These are phyloP conservation scores for Eucera pruinosa DNA, from an alignment of 2,888 invertebrate genomes.

Conservation along the genomic window DNA sequence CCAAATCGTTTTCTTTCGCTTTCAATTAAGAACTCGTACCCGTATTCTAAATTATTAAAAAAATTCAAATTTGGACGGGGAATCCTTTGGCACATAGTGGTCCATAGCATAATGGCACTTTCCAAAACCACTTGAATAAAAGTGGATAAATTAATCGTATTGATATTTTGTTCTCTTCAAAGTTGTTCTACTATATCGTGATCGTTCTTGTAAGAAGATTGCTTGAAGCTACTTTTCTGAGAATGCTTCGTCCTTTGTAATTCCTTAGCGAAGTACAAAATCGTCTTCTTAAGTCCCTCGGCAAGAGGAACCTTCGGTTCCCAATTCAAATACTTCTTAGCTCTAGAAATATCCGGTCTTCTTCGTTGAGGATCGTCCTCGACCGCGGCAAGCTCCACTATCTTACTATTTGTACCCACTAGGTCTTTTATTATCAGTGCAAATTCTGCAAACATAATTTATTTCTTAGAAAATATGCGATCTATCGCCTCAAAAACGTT, in stretches of 20 bases:
- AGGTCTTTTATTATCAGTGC: slow-evolving; percentile 93
- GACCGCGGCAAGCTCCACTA: slow-evolving; percentile 93
- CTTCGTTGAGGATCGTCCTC: slow-evolving; percentile 98
- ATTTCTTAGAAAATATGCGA: background rate
- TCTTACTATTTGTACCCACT: slow-evolving; percentile 93
- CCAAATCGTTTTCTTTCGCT: background rate
- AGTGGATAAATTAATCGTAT: slow-evolving; percentile 55
- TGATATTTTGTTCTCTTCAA: slow-evolving; percentile 37
- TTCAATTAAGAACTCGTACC: slow-evolving; percentile 26
- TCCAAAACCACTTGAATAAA: slow-evolving; percentile 52
- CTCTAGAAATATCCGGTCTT: slow-evolving; percentile 96
- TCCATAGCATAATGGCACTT: slow-evolving; percentile 70
- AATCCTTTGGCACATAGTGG: slow-evolving; percentile 75
- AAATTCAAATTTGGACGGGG: slow-evolving; percentile 72
- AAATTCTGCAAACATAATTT: slow-evolving; percentile 87
- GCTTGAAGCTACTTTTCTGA: slow-evolving; percentile 84
- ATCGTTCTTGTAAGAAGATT: slow-evolving; percentile 77
- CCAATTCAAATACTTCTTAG: slow-evolving; percentile 94
- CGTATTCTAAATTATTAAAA: slow-evolving; percentile 46
- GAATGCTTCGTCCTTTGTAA: slow-evolving; percentile 88
- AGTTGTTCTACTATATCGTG: slow-evolving; percentile 82
- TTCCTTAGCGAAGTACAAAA: slow-evolving; percentile 97
- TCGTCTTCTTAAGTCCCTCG: slow-evolving; percentile 95
- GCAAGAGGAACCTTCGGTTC: slow-evolving; percentile 94
- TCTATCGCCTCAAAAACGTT: background rate